Evolutionary conservation across 2,888 invertebrate genomes (phyloP), one percentile per base, ranked within the genome.

Genomic region (Proisotoma minuta): DNA sequence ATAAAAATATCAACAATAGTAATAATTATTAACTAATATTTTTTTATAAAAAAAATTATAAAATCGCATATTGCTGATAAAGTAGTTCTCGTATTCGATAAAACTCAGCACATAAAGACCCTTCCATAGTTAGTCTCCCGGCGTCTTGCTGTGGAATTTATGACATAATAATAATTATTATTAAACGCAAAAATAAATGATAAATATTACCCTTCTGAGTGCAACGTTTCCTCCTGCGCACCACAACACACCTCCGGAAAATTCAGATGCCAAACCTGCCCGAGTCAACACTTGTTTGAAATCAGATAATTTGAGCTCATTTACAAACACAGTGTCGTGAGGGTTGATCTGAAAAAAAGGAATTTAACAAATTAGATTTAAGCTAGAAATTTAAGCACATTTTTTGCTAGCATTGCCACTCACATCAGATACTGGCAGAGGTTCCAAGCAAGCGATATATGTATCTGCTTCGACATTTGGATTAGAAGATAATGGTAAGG

Each of bases 61-160:
- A 86, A 76, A 99, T 93, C 61, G 97, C 98, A 79, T 96, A 99
- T 77, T 99, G 97, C 69, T 91, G 89, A 77, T 99, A 99, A 28
- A 99, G 80, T 39, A 97, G 80, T 74, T 93, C 91, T 61, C 96
- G 83, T 51, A 99, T 89, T 82, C 85, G 88, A 79, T 89, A 99
- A 79, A 95, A 99, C 73, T 98, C 96, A 75, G 95, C 93, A 5
- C 93, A 91, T 0, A 96, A 80, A 60, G 91, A 89, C 0, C 99
- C 98, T 80, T 99, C 98, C 63, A 99, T 79, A 34, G 92, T 88
- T 40, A 99, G 89, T 76, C 88, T 86, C 0, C 97, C 97, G 57
- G 89, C 87, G 75, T 97, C 96, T 78, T 91, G 86, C 88, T 92
- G 79, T 73, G 84, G 84, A 67, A 75, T 72, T 74, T 71, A 69